These are phyloP conservation scores for Rhadinocentrus ornatus DNA, from an alignment of 2,797 vertebrate genomes.

Conservation along the genomic window DNA sequence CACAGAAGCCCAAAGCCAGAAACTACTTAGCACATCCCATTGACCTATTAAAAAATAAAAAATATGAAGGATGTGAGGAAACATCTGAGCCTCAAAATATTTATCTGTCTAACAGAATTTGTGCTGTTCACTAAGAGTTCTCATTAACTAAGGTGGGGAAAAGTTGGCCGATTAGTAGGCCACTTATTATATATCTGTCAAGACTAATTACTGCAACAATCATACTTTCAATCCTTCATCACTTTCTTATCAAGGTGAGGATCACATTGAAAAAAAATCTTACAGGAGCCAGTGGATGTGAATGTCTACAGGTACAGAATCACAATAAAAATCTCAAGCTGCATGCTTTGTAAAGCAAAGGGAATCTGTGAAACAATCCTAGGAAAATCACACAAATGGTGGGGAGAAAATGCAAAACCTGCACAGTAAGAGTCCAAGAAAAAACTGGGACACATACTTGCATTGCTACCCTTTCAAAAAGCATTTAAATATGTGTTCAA, in stretches of 20 bases:
- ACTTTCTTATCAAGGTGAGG: not conserved
- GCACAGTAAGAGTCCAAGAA: not conserved
- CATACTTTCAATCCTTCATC: not conserved
- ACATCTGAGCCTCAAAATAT: not conserved
- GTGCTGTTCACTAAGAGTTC: no score
- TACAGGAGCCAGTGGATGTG: not conserved
- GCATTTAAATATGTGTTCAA: not conserved
- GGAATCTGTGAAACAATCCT: constrained; percentile 22
- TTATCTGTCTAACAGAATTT: no score
- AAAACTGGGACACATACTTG: not conserved
- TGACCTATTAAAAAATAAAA: no score
- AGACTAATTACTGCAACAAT: not conserved
- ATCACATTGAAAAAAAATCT: not conserved
- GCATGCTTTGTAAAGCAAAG: constrained; percentile 37
- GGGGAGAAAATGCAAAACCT: not conserved
- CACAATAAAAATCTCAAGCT: constrained; percentile 10
- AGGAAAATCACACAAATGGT: constrained; percentile 34
- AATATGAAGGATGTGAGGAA: no score
- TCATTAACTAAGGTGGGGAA: not conserved
- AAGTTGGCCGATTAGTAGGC: not conserved
- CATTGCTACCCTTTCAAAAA: not conserved
- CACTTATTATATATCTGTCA: not conserved
- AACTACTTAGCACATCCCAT: not conserved
- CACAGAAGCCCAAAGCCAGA: not conserved
- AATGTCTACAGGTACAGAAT: not conserved